These are phyloP conservation scores for Timandra comae DNA, from an alignment of 2,888 invertebrate species.

Conservation along the genomic window DNA sequence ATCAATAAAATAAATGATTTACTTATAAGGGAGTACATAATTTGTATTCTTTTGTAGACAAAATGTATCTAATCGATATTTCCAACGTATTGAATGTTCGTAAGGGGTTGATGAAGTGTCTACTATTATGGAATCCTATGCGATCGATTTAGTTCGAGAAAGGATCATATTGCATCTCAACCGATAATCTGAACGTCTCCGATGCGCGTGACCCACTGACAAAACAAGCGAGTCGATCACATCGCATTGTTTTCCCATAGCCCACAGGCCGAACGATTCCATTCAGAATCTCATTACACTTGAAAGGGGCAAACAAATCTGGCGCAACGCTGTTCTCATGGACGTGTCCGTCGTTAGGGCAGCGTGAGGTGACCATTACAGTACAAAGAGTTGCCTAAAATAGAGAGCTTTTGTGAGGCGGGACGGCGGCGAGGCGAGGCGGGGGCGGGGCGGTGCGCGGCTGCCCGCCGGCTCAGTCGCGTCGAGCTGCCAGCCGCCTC, in stretches of 20 bases:
- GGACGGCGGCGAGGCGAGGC: slow-evolving; percentile 57
- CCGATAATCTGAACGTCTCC: slow-evolving; percentile 30
- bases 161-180: slow-evolving; percentile 22
- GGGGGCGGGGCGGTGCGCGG: slow-evolving; percentile 69
- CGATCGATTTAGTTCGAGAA: slow-evolving; percentile 19
- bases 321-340: slow-evolving; percentile 72
- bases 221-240: slow-evolving; percentile 51
- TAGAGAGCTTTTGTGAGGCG: slow-evolving; percentile 76
- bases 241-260: slow-evolving; percentile 71
- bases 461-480: slow-evolving; percentile 71
- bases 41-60: too few species aligned
- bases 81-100: too few species aligned
- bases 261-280: slow-evolving; percentile 62
- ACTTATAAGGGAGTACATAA: too few species aligned
- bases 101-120: neutral
- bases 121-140: slow-evolving; percentile 5
- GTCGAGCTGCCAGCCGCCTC: slow-evolving; percentile 65
- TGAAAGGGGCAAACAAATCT: slow-evolving; percentile 71
- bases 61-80: too few species aligned
- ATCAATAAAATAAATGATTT: too few species aligned
- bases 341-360: slow-evolving; percentile 75
- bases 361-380: slow-evolving; percentile 77
- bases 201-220: slow-evolving; percentile 62
- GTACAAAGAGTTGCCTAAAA: slow-evolving; percentile 77
- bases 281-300: slow-evolving; percentile 76